These are phyloP conservation scores for Cephus nigrinus DNA, from an alignment of 2,888 invertebrate species.

Conservation along the genomic window DNA sequence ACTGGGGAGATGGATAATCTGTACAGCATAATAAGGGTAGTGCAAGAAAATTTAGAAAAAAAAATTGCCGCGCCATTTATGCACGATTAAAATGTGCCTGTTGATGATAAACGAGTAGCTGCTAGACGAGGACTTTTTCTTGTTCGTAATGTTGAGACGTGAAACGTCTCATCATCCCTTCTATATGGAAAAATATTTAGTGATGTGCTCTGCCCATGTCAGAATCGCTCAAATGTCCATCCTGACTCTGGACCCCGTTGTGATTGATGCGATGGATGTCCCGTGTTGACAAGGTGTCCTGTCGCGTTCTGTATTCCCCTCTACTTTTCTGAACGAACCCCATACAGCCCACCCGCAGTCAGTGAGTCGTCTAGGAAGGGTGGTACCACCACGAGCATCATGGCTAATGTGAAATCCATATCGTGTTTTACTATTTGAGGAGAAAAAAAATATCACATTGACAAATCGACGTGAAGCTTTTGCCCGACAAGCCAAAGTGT, in stretches of 20 bases:
- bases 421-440: constrained; percentile 30
- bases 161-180: background rate
- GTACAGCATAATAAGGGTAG: background rate
- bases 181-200: background rate
- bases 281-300: constrained; percentile 27
- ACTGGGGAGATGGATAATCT: background rate
- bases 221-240: background rate
- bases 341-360: background rate
- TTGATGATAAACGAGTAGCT: constrained; percentile 5
- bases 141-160: background rate
- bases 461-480: background rate
- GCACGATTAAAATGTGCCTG: background rate
- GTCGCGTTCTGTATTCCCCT: constrained; percentile 15
- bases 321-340: constrained; percentile 15
- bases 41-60: background rate
- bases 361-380: background rate
- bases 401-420: constrained; percentile 54
- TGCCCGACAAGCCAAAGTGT: background rate
- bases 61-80: background rate
- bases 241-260: background rate
- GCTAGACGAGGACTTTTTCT: background rate
- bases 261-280: constrained; percentile 25
- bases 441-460: constrained; percentile 4
- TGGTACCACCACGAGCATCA: background rate
- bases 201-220: background rate